These are phyloP conservation scores for Lipotes vexillifer DNA, from an alignment of 2,113 vertebrate genomes.

Conservation along the genomic window DNA sequence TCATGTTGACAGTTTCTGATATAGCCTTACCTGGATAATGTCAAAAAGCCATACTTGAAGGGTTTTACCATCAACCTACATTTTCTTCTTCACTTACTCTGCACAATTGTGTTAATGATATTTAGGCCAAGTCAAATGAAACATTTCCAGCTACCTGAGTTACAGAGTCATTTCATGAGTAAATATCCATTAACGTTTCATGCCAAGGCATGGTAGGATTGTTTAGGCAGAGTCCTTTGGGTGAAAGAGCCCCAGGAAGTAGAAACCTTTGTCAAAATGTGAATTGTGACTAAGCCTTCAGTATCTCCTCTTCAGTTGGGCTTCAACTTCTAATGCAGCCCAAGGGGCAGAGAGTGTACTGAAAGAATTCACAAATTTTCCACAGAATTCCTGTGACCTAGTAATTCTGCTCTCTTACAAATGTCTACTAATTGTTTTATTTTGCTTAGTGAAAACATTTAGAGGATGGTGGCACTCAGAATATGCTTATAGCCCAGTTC, in stretches of 20 bases:
- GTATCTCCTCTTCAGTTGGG: neutral
- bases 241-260: neutral
- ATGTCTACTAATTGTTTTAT: neutral
- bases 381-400: neutral
- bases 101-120: slow-evolving; percentile 23
- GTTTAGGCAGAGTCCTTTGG: neutral
- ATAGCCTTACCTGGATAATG: neutral
- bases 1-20: slow-evolving; percentile 1
- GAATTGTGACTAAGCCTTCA: neutral
- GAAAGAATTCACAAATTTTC: neutral
- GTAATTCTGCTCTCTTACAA: neutral
- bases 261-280: neutral
- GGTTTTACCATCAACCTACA: slow-evolving; percentile 49
- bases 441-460: neutral
- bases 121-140: slow-evolving; percentile 39
- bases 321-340: neutral
- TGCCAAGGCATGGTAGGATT: neutral
- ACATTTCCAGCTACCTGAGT: slow-evolving; percentile 29
- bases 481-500: neutral
- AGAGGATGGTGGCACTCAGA: neutral
- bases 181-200: neutral
- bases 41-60: slow-evolving; percentile 29
- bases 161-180: slow-evolving; percentile 21
- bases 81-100: slow-evolving; percentile 54
- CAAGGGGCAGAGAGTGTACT: neutral